phyloP scores from a whole-genome alignment of 2,113 vertebrate genomes.

The Bubo scandiacus region DNA sequence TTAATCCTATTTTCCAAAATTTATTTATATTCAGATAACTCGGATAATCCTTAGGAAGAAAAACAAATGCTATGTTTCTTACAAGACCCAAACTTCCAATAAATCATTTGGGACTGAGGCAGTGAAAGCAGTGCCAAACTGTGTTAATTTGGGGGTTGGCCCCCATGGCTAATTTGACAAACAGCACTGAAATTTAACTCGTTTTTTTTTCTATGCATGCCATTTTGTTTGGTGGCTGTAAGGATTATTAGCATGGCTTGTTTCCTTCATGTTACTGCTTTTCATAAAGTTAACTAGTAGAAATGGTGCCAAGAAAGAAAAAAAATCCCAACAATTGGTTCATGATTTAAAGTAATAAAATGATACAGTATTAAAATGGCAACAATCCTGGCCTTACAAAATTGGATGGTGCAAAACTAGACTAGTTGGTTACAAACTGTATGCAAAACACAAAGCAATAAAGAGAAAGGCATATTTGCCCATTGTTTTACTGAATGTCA shows the following conservation, averaged over 20 bases:
- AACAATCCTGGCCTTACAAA: not conserved
- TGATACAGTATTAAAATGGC: not conserved
- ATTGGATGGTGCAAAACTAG: not conserved
- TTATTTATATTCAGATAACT: not conserved
- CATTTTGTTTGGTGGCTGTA: slow-evolving; percentile 20
- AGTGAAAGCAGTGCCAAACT: slow-evolving; percentile 16
- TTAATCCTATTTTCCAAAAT: slow-evolving; percentile 7
- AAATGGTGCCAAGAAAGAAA: not conserved
- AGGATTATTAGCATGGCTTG: slow-evolving; percentile 34
- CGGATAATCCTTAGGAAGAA: not conserved
- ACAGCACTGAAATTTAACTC: slow-evolving; percentile 6
- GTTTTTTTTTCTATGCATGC: not conserved
- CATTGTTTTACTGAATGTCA: slow-evolving; percentile 68
- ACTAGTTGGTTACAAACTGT: not conserved
- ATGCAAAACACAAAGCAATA: not conserved
- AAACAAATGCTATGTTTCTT: not conserved
- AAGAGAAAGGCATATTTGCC: slow-evolving; percentile 29
- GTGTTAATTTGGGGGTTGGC: not conserved
- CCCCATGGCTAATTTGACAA: slow-evolving; percentile 28
- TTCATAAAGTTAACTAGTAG: not conserved
- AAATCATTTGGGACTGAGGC: not conserved
- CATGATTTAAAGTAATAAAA: not conserved
- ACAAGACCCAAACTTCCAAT: not conserved
- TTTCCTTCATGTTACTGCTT: slow-evolving; percentile 22
- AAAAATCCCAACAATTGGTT: not conserved